phyloP scores from a whole-genome alignment of 1,140 invertebrate species.

The Saccostrea cuccullata region DNA sequence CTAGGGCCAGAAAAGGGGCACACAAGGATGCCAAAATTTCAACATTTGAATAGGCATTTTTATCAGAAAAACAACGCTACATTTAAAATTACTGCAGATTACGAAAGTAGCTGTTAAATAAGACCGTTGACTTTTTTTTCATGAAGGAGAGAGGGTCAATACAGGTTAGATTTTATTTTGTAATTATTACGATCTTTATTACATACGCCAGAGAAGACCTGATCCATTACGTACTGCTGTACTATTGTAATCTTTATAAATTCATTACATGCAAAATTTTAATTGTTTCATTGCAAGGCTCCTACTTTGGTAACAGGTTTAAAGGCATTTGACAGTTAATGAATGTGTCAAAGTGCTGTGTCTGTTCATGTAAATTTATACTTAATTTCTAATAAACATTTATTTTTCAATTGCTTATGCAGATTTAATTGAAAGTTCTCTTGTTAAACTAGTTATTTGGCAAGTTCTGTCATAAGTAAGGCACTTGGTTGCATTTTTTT shows the following conservation, averaged over 20 bases:
- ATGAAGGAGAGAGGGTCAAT: no score
- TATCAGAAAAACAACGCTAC: no score
- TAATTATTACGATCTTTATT: no score
- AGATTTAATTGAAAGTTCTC: neutral
- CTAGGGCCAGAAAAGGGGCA: no score
- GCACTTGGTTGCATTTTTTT: neutral
- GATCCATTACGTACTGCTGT: neutral
- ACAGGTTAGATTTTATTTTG: no score
- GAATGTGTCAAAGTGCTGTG: neutral
- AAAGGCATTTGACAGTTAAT: neutral
- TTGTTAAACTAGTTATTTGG: neutral
- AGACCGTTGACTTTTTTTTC: no score
- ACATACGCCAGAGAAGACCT: neutral
- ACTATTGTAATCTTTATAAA: neutral
- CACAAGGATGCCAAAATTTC: no score
- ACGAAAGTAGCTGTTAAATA: no score
- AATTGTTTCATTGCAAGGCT: neutral
- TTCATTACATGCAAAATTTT: conserved; percentile 12
- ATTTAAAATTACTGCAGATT: no score
- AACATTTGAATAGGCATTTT: no score
- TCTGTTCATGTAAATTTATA: neutral
- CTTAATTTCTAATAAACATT: conserved; percentile 16
- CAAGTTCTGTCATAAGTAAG: neutral
- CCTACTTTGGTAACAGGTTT: neutral
- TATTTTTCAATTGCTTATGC: neutral